These are phyloP conservation scores for Entosphenus tridentatus DNA, from an alignment of 2,113 vertebrate genomes.

Conservation along the genomic window DNA sequence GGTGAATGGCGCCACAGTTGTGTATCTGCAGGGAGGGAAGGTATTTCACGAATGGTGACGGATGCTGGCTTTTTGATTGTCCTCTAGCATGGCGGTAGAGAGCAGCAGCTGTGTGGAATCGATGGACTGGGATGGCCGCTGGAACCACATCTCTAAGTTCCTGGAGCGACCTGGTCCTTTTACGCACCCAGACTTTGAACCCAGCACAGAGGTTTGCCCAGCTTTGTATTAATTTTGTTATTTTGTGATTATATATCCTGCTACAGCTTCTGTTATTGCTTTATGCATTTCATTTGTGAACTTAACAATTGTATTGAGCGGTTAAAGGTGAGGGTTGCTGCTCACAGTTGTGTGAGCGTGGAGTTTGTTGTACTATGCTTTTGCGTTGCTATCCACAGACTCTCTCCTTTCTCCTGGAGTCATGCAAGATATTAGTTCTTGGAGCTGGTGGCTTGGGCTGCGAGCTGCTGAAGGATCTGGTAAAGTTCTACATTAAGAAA, in stretches of 20 bases:
- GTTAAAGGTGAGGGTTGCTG: not conserved
- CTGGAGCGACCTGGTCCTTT: constrained; percentile 84
- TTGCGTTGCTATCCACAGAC: constrained; percentile 24
- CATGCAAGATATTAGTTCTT: constrained; percentile 76
- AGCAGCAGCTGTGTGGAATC: constrained; percentile 28
- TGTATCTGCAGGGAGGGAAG: too few species aligned
- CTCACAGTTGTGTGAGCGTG: not conserved
- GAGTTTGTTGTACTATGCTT: constrained; percentile 12
- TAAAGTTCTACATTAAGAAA: constrained; percentile 19
- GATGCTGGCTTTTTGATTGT: too few species aligned
- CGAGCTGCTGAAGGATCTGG: constrained; percentile 87
- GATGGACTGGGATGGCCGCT: constrained; percentile 83
- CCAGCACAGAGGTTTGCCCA: constrained; percentile 69
- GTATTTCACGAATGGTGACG: too few species aligned
- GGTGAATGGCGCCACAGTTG: too few species aligned
- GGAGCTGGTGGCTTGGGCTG: constrained; percentile 87
- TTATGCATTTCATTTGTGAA: not conserved
- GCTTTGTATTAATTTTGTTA: constrained; percentile 11
- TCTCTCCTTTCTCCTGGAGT: constrained; percentile 64
- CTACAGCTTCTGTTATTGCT: not conserved
- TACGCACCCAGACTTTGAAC: constrained; percentile 95
- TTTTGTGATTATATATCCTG: not conserved
- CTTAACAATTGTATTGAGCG: not conserved
- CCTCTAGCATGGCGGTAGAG: too few species aligned
- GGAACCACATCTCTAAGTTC: constrained; percentile 93